Evolutionary conservation across 2,113 vertebrate genomes (phyloP), one percentile per base, ranked within the genome.

Genomic region (Piprites chloris): DNA sequence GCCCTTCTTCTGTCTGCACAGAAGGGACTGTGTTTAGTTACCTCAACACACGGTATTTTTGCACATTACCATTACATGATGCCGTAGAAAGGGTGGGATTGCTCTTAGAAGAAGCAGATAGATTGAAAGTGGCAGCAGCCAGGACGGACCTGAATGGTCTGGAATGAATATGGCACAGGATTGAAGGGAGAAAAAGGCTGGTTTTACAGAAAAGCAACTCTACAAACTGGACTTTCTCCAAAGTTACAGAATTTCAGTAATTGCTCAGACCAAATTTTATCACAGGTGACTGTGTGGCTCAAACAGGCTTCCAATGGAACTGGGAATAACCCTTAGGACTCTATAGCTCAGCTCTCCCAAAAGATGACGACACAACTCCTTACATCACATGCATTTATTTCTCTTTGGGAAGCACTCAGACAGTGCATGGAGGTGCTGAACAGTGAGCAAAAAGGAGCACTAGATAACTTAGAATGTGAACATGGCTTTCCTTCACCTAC

Each of bases 381-480:
- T 6, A 23, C 3, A 1, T 30, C 62, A 76, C 66, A 26, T 0
- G 8, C 27, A 12, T 11, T 14, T 23, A 4, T 11, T 42, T 2
- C 28, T 56, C 49, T 32, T 21, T n/a, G 37, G 73, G 86, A 89
- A 83, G 50, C 55, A 15, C 63, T 74, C 63, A 19, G 53, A 17
- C 30, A 62, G 35, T 2, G 35, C 10, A 5, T 2, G 30, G 24
- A 52, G 8, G 14, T 13, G 93, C 67, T 23, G 41, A 50, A 44
- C 11, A 47, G 20, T 1, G 58, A 76, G 32, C 53, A 49, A 39
- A 22, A 65, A 11, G n/a, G 8, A 92, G 56, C 32, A 24, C 14
- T 33, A 10, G 2, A 2, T 0, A 63, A 19, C 6, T 55, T 17
- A 3, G 2, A 52, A 69, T 0, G 1, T 2, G 35, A 63, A 26